phyloP scores from a whole-genome alignment of 2,888 invertebrate species.

The Hymenopus coronatus region DNA sequence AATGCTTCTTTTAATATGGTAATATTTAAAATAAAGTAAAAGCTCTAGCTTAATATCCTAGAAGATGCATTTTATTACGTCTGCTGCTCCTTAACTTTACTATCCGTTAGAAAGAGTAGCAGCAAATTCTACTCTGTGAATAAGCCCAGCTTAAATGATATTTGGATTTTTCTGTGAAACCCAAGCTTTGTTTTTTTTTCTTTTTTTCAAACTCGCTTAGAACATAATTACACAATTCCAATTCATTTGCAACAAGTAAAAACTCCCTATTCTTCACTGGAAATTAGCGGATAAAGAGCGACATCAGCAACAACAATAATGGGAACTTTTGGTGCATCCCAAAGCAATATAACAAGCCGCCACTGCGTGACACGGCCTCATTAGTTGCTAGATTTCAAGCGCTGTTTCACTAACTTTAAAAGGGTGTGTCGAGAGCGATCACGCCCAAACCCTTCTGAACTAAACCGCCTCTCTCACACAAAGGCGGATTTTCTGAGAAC shows the following conservation, averaged over 20 bases:
- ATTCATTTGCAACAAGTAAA: background rate
- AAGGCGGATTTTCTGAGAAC: background rate
- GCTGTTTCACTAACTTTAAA: background rate
- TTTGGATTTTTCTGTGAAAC: too few relatives aligned
- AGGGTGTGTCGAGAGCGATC: background rate
- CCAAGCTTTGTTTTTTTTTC: background rate
- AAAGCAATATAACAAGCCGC: background rate
- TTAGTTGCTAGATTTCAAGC: background rate
- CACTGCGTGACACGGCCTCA: background rate
- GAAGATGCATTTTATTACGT: too few relatives aligned
- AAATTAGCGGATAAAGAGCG: background rate
- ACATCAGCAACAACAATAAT: background rate
- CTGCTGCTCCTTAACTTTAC: too few relatives aligned
- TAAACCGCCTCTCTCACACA: background rate
- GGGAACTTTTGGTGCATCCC: background rate
- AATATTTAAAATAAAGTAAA: too few relatives aligned
- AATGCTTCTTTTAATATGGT: too few relatives aligned
- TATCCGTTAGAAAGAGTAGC: too few relatives aligned
- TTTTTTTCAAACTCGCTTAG: background rate
- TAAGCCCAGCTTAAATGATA: too few relatives aligned
- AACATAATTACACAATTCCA: background rate
- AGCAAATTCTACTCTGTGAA: too few relatives aligned
- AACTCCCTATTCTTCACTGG: background rate
- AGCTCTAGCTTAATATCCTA: too few relatives aligned
- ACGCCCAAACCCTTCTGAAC: background rate